These are phyloP conservation scores for Machaerirhynchus nigripectus DNA, from an alignment of 2,113 vertebrate genomes.

Conservation along the genomic window DNA sequence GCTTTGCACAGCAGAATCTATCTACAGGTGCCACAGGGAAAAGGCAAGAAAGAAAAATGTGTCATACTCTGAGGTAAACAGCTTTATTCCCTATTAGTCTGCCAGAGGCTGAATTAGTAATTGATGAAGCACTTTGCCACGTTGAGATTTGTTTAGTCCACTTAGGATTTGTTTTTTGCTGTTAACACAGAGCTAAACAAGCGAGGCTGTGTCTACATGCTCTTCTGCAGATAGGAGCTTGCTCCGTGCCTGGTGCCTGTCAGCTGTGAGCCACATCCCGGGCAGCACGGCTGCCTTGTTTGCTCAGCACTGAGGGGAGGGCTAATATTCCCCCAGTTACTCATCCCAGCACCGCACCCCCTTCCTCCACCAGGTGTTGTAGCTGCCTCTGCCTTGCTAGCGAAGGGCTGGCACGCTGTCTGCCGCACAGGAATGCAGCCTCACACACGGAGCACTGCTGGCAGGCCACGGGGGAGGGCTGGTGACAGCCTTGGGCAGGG, in stretches of 20 bases:
- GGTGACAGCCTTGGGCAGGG: not conserved
- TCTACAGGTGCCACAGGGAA: slow-evolving; percentile 20
- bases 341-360: not conserved
- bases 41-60: slow-evolving; percentile 16
- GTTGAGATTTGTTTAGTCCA: slow-evolving; percentile 32
- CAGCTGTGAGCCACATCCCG: not conserved
- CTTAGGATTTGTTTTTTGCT: not conserved
- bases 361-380: not conserved
- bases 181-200: slow-evolving; percentile 23
- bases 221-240: not conserved
- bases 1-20: not conserved
- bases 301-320: not conserved
- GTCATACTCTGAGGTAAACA: slow-evolving; percentile 3
- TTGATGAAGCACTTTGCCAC: slow-evolving; percentile 45
- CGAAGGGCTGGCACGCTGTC: not conserved
- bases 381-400: not conserved
- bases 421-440: not conserved
- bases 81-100: slow-evolving; percentile 22
- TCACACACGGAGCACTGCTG: not conserved
- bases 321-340: not conserved
- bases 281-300: not conserved
- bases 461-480: not conserved
- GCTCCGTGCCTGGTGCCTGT: not conserved
- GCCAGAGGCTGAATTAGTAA: slow-evolving; percentile 42
- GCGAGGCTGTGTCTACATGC: not conserved